Evolutionary conservation across 2,888 invertebrate genomes (phyloP).

Genomic region (Tridacna gigas): DNA sequence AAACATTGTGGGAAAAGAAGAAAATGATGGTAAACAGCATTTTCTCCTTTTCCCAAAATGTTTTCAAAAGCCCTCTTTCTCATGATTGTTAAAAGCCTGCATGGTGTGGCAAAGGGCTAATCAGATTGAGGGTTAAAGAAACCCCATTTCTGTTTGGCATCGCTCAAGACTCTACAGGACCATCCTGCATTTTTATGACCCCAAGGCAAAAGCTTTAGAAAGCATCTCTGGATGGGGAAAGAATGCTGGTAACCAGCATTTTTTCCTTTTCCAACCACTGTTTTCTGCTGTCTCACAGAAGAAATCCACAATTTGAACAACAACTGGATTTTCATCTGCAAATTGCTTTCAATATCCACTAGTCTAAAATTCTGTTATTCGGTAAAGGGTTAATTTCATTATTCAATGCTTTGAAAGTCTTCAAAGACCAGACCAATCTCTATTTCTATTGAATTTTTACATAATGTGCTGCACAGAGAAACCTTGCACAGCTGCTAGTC

Average conservation of each 20-base stretch:
- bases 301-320: no score
- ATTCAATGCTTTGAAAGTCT: background rate
- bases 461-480: conserved; percentile 22
- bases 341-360: no score
- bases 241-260: background rate
- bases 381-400: background rate
- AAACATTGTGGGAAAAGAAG: no score
- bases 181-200: background rate
- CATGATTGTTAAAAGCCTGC: no score
- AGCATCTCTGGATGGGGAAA: background rate
- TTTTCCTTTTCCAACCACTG: background rate
- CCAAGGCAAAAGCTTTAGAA: background rate
- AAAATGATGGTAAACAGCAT: no score
- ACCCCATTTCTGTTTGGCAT: no score
- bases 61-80: no score
- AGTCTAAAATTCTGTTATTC: no score
- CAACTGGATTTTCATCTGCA: no score
- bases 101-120: no score
- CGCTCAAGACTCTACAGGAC: background rate
- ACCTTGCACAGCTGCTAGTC: conserved; percentile 24
- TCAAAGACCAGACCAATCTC: conserved; percentile 18
- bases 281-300: background rate
- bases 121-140: no score
- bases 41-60: no score
- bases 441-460: conserved; percentile 20